Evolutionary conservation across 2,113 vertebrate species (phyloP).

Genomic region (Siniperca knerii): DNA sequence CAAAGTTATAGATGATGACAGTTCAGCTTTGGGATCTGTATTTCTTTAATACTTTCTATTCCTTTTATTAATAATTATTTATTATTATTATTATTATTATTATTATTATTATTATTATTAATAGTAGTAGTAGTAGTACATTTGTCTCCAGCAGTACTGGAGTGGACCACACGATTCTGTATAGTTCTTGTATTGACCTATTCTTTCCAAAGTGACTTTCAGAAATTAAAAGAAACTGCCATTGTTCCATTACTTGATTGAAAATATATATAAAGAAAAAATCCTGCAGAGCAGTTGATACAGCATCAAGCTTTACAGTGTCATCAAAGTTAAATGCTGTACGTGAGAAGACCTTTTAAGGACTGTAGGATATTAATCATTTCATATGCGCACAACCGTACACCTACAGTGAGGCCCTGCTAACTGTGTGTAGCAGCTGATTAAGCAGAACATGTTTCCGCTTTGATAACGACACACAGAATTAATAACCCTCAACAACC

Average conservation of each 20-base stretch:
- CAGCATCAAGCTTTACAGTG: not conserved
- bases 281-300: not conserved
- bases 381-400: not conserved
- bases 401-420: not conserved
- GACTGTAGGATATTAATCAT: not conserved
- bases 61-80: too few relatives aligned
- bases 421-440: conserved; percentile 12
- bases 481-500: conserved; percentile 17
- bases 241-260: not conserved
- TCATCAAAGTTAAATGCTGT: not conserved
- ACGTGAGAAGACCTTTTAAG: not conserved
- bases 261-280: not conserved
- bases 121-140: not conserved
- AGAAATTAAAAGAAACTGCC: too few relatives aligned
- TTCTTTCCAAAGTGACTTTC: too few relatives aligned
- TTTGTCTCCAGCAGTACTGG: not conserved
- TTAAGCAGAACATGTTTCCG: conserved; percentile 24
- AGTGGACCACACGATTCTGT: not conserved
- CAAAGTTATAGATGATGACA: not conserved
- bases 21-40: not conserved
- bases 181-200: too few relatives aligned
- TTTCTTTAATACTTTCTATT: not conserved
- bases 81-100: too few relatives aligned
- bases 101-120: not conserved
- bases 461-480: not conserved